Evolutionary conservation across 2,797 vertebrate species (phyloP).

Genomic region (Megaceryle alcyon): DNA sequence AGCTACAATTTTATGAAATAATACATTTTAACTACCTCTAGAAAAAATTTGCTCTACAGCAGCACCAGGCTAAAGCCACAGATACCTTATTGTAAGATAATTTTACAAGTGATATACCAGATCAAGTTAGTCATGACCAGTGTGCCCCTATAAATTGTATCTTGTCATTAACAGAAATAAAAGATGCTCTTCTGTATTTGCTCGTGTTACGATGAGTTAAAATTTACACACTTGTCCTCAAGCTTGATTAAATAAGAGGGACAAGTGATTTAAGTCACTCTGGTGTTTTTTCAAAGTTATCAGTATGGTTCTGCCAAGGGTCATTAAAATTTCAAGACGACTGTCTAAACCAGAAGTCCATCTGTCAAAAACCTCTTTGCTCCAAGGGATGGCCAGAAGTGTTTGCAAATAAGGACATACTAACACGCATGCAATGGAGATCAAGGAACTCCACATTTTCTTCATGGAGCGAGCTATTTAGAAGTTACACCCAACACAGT

Average conservation of each 20-base stretch:
- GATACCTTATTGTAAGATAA: slow-evolving; percentile 19
- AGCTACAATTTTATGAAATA: background rate
- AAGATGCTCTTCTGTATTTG: background rate
- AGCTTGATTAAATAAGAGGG: slow-evolving; percentile 39
- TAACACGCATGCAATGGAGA: slow-evolving; percentile 8
- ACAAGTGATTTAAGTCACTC: slow-evolving; percentile 8
- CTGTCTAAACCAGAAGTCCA: slow-evolving; percentile 45
- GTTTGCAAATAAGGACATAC: slow-evolving; percentile 47
- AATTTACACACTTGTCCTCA: background rate
- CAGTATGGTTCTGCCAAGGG: slow-evolving; percentile 30
- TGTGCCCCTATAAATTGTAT: background rate
- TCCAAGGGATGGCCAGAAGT: slow-evolving; percentile 14
- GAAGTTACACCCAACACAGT: background rate
- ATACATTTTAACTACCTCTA: background rate
- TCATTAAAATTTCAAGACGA: slow-evolving; percentile 58
- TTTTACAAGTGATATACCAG: background rate
- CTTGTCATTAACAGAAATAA: background rate
- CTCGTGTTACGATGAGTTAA: slow-evolving; percentile 19
- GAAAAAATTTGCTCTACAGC: background rate
- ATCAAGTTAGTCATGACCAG: background rate
- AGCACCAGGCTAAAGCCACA: background rate
- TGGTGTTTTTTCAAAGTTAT: slow-evolving; percentile 29
- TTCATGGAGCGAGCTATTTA: slow-evolving; percentile 11
- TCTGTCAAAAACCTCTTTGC: slow-evolving; percentile 32
- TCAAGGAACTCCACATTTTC: background rate